A percentile compares a stretch with the other conserved stretches of the same genome.
These are phyloP conservation scores for Empidonax traillii DNA, from an alignment of 2,113 vertebrate genomes.

Conservation along the genomic window DNA sequence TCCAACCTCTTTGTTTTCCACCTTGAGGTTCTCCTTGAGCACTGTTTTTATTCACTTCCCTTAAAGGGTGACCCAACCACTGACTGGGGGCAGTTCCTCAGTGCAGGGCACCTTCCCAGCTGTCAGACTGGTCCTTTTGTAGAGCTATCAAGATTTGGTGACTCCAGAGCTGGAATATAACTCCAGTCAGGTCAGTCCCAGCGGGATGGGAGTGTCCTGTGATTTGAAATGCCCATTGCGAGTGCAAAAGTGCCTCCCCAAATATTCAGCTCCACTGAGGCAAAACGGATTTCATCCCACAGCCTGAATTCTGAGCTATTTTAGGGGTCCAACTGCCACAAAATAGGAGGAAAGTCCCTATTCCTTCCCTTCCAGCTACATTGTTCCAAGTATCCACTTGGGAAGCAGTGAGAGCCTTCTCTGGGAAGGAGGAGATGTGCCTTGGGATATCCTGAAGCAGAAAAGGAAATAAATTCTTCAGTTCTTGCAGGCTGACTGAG, in stretches of 20 bases:
- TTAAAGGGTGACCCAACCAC: background rate
- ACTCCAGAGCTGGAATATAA: background rate
- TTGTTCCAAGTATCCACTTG: background rate
- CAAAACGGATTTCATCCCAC: background rate
- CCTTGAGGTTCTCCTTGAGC: background rate
- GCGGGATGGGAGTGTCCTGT: background rate
- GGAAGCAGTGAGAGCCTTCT: background rate
- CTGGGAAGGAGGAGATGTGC: background rate
- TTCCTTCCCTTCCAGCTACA: background rate
- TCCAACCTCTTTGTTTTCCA: background rate
- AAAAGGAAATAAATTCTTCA: background rate
- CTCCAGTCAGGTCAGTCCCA: background rate
- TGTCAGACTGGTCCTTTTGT: background rate
- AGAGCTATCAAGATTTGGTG: background rate
- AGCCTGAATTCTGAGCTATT: background rate
- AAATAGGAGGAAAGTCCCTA: background rate
- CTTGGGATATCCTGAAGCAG: background rate
- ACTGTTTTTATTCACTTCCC: background rate
- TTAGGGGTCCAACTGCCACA: background rate
- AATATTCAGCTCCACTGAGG: background rate
- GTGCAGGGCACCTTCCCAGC: fast-evolving
- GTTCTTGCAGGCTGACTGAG: background rate
- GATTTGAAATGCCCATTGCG: background rate
- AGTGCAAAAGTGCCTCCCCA: background rate
- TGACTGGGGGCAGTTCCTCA: background rate